phyloP scores from a whole-genome alignment of 2,113 vertebrate genomes.

The Turnix velox region DNA sequence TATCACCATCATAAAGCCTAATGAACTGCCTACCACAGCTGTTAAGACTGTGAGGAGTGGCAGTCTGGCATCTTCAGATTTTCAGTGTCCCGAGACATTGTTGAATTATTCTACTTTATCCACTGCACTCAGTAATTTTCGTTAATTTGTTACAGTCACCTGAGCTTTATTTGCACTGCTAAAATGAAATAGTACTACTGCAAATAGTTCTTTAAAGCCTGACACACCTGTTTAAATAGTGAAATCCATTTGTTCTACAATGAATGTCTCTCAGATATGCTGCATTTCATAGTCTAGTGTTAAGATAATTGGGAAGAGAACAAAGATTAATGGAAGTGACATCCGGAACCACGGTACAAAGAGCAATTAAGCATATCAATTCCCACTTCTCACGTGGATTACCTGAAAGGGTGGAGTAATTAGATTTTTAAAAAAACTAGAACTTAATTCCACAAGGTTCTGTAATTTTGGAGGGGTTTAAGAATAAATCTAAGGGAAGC shows the following conservation, averaged over 20 bases:
- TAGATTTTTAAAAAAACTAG: background rate
- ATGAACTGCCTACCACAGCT: background rate
- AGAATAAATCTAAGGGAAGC: background rate
- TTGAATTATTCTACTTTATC: background rate
- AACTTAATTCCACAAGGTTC: background rate
- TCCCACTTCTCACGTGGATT: background rate
- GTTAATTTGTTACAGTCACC: background rate
- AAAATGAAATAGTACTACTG: background rate
- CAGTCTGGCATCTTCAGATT: background rate
- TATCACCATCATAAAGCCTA: background rate
- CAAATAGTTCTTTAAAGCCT: background rate
- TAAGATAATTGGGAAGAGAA: background rate
- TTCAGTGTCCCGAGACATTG: background rate
- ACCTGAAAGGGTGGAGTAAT: background rate
- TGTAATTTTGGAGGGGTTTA: background rate
- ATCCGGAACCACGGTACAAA: background rate
- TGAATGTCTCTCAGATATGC: background rate
- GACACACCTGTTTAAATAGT: constrained; percentile 1
- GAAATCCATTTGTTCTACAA: background rate
- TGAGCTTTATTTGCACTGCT: background rate
- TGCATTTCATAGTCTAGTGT: background rate
- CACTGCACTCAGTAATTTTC: background rate
- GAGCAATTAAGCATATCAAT: background rate
- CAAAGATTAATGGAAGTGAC: background rate
- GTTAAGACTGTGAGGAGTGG: background rate